Evolutionary conservation across 2,888 invertebrate genomes (phyloP).

Genomic region (Meiosimyza platycephala): DNA sequence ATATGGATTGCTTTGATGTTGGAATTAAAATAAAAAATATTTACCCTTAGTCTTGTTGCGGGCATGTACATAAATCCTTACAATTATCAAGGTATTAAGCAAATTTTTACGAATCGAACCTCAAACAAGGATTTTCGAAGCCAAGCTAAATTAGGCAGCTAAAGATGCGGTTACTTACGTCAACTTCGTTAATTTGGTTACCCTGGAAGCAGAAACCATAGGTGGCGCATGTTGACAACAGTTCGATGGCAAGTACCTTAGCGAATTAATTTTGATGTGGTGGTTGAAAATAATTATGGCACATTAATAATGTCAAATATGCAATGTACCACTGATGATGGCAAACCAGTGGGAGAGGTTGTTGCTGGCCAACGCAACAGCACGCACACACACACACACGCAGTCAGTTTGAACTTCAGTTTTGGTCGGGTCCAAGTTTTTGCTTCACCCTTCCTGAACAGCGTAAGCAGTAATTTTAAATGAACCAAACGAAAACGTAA

Average conservation of each 20-base stretch:
- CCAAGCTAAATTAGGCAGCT: slow-evolving; percentile 38
- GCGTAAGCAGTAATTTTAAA: slow-evolving; percentile 1
- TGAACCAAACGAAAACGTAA: slow-evolving; percentile 26
- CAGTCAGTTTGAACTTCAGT: slow-evolving; percentile 51
- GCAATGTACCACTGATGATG: slow-evolving; percentile 10
- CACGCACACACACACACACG: too few relatives aligned
- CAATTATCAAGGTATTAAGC: slow-evolving; percentile 27
- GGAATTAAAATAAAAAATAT: background rate
- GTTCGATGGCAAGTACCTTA: slow-evolving; percentile 37
- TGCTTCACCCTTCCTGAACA: slow-evolving; percentile 25
- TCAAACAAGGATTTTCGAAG: background rate
- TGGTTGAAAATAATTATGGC: slow-evolving; percentile 54
- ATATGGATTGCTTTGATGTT: too few relatives aligned
- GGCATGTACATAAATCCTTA: slow-evolving; percentile 30
- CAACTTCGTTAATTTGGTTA: background rate
- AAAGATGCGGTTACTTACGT: slow-evolving; percentile 37
- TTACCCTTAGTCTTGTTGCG: slow-evolving; percentile 11
- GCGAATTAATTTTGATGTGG: slow-evolving; percentile 52
- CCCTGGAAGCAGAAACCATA: slow-evolving; percentile 5
- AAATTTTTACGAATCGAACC: background rate
- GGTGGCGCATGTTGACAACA: slow-evolving; percentile 10
- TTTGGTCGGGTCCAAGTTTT: slow-evolving; percentile 6
- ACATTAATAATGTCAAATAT: slow-evolving; percentile 48
- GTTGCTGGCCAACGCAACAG: background rate
- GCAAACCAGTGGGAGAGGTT: background rate